These are phyloP conservation scores for Ischnura elegans DNA, from an alignment of 2,888 invertebrate genomes.

Conservation along the genomic window DNA sequence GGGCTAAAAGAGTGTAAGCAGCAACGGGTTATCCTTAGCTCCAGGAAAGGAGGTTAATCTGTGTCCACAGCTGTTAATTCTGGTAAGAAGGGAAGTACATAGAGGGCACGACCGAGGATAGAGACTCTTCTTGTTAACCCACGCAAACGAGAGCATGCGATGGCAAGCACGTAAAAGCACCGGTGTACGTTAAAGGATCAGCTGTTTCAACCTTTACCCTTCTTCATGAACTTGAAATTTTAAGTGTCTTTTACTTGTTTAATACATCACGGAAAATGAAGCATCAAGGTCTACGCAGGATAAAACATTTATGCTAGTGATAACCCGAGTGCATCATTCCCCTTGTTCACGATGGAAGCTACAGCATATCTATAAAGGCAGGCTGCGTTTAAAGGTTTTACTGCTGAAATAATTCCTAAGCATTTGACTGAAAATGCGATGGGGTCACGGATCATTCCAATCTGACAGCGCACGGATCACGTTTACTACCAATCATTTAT, in stretches of 20 bases:
- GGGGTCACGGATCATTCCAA: constrained; percentile 8
- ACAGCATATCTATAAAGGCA: neutral
- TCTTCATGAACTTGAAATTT: constrained; percentile 38
- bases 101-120: neutral
- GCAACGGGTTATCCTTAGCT: constrained; percentile 24
- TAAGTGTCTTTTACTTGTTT: constrained; percentile 9
- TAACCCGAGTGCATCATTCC: neutral
- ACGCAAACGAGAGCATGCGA: neutral
- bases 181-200: neutral
- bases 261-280: neutral
- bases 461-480: neutral
- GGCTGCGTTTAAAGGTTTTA: neutral
- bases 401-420: neutral
- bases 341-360: no score
- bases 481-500: neutral
- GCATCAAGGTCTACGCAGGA: neutral
- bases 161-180: neutral
- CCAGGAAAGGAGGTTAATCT: constrained; percentile 57
- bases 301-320: no score
- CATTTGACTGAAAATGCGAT: neutral
- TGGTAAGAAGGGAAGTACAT: neutral
- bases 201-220: constrained; percentile 30
- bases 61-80: constrained; percentile 50
- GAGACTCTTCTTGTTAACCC: neutral
- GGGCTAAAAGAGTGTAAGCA: neutral